phyloP scores from a whole-genome alignment of 2,888 invertebrate species.

The Falcaria lacertinaria region DNA sequence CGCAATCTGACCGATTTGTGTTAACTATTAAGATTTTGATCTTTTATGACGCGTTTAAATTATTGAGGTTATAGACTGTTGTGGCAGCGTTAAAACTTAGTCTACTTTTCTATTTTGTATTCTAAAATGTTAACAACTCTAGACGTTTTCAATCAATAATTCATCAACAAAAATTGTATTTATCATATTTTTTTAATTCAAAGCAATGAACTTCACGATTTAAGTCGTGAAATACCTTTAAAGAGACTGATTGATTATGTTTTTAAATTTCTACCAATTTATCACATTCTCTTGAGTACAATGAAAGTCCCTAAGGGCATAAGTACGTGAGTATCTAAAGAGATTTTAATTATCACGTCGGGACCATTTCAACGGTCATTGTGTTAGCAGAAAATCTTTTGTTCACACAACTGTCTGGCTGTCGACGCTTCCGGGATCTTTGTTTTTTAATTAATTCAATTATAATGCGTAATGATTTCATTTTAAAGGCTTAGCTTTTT shows the following conservation, averaged over 20 bases:
- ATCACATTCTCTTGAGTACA: too few species aligned
- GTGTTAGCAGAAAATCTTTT: neutral
- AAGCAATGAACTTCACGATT: too few species aligned
- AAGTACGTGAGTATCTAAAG: neutral
- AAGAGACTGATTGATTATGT: too few species aligned
- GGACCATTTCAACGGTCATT: neutral
- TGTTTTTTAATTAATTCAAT: constrained; percentile 1
- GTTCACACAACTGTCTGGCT: neutral
- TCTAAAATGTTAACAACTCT: too few species aligned
- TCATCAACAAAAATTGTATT: too few species aligned
- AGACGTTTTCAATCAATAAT: too few species aligned
- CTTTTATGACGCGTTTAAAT: neutral
- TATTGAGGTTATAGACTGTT: neutral
- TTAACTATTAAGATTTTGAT: constrained; percentile 5
- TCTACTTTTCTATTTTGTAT: too few species aligned
- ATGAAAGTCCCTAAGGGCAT: neutral
- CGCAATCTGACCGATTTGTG: constrained; percentile 21
- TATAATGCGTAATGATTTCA: neutral
- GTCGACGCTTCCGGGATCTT: neutral
- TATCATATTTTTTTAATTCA: too few species aligned
- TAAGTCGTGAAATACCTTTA: too few species aligned
- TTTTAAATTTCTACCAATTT: too few species aligned
- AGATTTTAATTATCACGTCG: neutral
- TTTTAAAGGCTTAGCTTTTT: too few species aligned
- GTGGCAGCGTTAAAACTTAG: neutral